These are phyloP conservation scores for Physocephala rufipes DNA, from an alignment of 2,888 invertebrate genomes.

Conservation along the genomic window DNA sequence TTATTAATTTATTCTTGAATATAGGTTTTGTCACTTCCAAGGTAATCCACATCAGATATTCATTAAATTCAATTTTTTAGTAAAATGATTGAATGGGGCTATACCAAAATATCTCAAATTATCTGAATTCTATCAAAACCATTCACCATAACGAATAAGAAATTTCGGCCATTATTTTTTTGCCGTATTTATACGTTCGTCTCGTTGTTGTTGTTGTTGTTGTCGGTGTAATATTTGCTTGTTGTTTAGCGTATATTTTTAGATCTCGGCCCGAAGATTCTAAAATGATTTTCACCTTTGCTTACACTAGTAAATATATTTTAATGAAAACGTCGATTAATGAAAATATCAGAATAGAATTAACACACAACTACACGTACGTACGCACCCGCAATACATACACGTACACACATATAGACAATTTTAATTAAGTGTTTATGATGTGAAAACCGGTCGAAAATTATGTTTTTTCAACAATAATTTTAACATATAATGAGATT, in stretches of 20 bases:
- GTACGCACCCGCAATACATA: background rate
- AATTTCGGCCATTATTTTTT: no score
- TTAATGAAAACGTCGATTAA: no score
- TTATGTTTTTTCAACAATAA: conserved; percentile 34
- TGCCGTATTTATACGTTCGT: conserved; percentile 49
- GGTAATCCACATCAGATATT: no score
- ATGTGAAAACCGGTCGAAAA: conserved; percentile 49
- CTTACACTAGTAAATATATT: conserved; percentile 14
- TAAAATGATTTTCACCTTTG: conserved; percentile 44
- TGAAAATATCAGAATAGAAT: no score
- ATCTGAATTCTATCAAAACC: no score
- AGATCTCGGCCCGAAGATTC: conserved; percentile 43
- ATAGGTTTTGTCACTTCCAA: no score
- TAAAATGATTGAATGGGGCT: no score
- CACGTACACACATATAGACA: conserved; percentile 42
- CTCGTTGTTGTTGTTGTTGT: conserved; percentile 22
- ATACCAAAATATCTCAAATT: no score
- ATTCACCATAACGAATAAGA: no score
- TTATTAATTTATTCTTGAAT: no score
- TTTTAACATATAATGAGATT: background rate
- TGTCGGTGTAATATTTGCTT: conserved; percentile 29
- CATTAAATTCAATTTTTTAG: no score
- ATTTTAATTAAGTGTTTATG: conserved; percentile 64
- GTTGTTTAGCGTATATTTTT: conserved; percentile 1
- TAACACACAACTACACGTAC: conserved; percentile 7